Evolutionary conservation across 2,888 invertebrate species (phyloP).

Genomic region (Tanypteryx hageni): DNA sequence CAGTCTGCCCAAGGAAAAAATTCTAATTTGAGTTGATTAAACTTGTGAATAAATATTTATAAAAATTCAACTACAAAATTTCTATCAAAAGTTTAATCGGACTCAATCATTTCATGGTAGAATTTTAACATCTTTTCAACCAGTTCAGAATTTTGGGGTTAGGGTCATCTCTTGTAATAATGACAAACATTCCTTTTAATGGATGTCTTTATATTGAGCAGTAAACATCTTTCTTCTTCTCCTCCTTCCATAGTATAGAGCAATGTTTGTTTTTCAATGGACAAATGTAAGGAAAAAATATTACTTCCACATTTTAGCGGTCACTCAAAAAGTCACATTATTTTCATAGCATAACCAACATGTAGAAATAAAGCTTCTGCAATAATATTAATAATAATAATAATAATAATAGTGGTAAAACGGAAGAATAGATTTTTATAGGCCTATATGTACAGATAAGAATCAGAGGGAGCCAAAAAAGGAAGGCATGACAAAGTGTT

Average conservation of each 20-base stretch:
- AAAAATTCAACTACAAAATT: not conserved
- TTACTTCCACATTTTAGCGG: constrained; percentile 54
- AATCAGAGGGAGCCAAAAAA: constrained; percentile 39
- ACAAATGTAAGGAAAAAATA: constrained; percentile 62
- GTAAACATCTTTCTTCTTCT: constrained; percentile 45
- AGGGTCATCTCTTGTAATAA: not conserved
- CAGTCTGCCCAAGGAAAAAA: too few species aligned
- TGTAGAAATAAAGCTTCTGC: constrained; percentile 64
- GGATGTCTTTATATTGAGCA: constrained; percentile 64
- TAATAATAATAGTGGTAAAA: constrained; percentile 42
- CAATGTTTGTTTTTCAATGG: constrained; percentile 53
- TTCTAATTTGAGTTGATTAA: not conserved
- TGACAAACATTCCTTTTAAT: not conserved
- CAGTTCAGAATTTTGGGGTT: not conserved
- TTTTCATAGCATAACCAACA: constrained; percentile 52
- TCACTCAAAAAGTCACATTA: constrained; percentile 23
- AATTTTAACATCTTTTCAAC: not conserved
- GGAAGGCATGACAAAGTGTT: constrained; percentile 48
- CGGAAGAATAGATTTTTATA: constrained; percentile 56
- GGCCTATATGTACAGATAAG: constrained; percentile 57
- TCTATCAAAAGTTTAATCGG: not conserved
- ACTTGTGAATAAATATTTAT: not conserved
- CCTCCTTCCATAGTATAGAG: constrained; percentile 53
- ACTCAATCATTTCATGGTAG: not conserved
- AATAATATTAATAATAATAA: constrained; percentile 57